Base-by-base conservation (phyloP, 2,797 vertebrate species). In the Phoeniculus purpureus region DNA sequence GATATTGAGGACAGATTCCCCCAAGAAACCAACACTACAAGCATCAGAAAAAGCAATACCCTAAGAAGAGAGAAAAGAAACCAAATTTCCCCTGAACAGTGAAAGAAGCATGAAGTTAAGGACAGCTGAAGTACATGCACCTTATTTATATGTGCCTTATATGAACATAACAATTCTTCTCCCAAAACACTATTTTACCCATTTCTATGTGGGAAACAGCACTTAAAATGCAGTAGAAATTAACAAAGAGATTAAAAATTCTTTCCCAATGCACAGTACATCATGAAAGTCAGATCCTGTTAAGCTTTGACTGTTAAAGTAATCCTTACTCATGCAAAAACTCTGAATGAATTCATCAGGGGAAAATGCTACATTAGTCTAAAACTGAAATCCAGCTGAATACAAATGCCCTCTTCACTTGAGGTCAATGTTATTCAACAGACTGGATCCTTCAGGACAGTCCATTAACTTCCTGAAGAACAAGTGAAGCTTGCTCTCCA, bases 301-400 rank as follows among this genome's bases (percentile, higher is more conserved):
- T 90, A 94, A 95, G 84, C 61, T 45, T 64, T 85, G 56, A 90
- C 86, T 83, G 75, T 10, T 65, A 47, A 92, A 93, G 71, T 70
- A 90, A 95, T 88, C 90, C 90, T 90, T 81, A 94, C 81, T 83
- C 66, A 85, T 85, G 91, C 88, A 92, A 92, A 95, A 93, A 32
- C 37, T 87, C 62, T 29, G 76, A 87, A 87, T 85, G 92, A 94
- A 94, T 92, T 94, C 43, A 93, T 75, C 54, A 67, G 55, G 51
- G 43, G 56, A 85, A 93, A 91, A 90, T 50, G 66, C 52, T 72
- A 70, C 80, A 87, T 87, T 87, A 90, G 70, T 66, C 84, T 85
- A 75, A 85, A 96, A 86, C 62, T 83, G 59, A 90, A 87, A 90
- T 92, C n/a, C 34, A 87, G 78, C 48, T 73, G 86, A 84, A 92